Base-by-base conservation (phyloP, 2,113 vertebrate species). In the Ovis aries region DNA sequence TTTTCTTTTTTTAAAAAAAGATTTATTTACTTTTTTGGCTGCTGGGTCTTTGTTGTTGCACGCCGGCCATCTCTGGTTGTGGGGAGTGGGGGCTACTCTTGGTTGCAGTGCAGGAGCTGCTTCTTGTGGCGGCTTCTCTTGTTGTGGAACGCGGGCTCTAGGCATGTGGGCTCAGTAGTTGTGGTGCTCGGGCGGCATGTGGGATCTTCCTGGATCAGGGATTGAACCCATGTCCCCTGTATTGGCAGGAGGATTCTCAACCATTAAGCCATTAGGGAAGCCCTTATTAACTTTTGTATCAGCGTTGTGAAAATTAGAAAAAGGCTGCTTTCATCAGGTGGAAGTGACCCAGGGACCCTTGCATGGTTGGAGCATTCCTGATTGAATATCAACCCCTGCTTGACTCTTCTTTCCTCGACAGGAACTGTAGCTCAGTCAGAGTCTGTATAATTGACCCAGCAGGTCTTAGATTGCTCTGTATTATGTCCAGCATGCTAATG, bases 291-390 rank as follows among this genome's bases (percentile, higher is more conserved):
- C 29, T 93, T 96, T 64, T 82, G 25, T 14, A 62, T 91, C 10
- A 94, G 62, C 43, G 57, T 59, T 91, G 64, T 74, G 71, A 71
- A 82, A 88, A 94, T 62, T 77, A 93, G 27, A 55, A 83, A 43
- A 93, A 55, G 11, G 13, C 25, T n/a, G 15, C 25, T 59, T 14
- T 29, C 21, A 17, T 2, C 36, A 2, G 29, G 33, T 43, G 62
- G 27, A 87, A 81, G 43, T 48, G 48, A 48, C n/a, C 55, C 83
- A 19, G 1, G 10, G 19, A 55, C 12, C 11, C 31, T 52, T 29
- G 17, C 23, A 19, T 31, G 16, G 33, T 50, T 67, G 57, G 60
- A 93, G 31, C 9, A 14, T 7, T 53, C 85, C 43, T 87, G 50
- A 8, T 55, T 71, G 33, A 81, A 27, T 57, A 40, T 59, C n/a